phyloP scores from a whole-genome alignment of 2,888 invertebrate species.

The Drosophila paramelanica region DNA sequence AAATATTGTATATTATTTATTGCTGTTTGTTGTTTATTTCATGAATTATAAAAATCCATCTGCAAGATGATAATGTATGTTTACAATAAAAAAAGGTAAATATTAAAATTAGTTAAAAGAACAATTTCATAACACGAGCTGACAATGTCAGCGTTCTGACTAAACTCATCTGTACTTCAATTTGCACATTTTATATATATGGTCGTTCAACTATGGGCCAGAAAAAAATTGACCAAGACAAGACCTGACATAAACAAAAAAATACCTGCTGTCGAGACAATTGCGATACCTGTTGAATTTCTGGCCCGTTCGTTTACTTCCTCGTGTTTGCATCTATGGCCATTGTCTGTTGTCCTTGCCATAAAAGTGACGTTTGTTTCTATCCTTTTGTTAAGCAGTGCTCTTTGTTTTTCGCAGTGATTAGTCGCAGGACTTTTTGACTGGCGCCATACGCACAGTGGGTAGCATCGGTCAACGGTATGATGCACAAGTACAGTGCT shows the following conservation, averaged over 20 bases:
- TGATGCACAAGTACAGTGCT: constrained; percentile 12
- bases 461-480: constrained; percentile 28
- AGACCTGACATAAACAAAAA: background rate
- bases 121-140: too few relatives aligned
- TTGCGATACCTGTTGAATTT: constrained; percentile 46
- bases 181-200: background rate
- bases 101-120: too few relatives aligned
- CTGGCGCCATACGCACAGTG: constrained; percentile 74
- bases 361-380: constrained; percentile 57
- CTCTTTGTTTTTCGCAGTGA: constrained; percentile 34
- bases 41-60: too few relatives aligned
- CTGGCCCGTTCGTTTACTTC: constrained; percentile 36
- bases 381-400: constrained; percentile 44
- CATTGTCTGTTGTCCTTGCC: constrained; percentile 44
- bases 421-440: constrained; percentile 43
- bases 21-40: too few relatives aligned
- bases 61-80: too few relatives aligned
- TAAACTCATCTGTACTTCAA: background rate
- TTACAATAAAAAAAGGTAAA: too few relatives aligned
- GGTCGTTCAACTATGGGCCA: background rate
- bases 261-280: constrained; percentile 32
- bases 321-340: constrained; percentile 31
- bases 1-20: too few relatives aligned
- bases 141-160: too few relatives aligned
- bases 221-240: background rate